Conservation (phyloP, 2,113 vertebrate genomes). For the Girardinichthys multiradiatus region DNA sequence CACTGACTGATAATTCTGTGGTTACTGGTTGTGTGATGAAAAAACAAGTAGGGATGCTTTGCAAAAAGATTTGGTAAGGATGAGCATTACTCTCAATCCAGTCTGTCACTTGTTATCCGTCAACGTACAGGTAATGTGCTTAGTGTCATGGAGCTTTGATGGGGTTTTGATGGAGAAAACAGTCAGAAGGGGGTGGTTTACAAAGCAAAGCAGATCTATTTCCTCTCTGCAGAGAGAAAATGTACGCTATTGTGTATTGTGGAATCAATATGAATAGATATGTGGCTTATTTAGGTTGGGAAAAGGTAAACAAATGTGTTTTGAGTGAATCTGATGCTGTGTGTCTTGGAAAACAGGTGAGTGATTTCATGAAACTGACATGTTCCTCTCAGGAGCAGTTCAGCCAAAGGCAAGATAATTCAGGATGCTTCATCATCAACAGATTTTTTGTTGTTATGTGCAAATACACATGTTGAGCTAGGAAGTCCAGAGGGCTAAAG, state of each 20-base stretch:
- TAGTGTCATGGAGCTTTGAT: slow-evolving; percentile 36
- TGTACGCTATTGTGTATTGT: not conserved
- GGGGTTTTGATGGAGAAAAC: slow-evolving; percentile 40
- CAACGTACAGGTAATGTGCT: slow-evolving; percentile 27
- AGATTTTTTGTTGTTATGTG: not conserved
- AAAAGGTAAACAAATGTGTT: not conserved
- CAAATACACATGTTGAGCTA: not conserved
- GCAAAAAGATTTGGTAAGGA: slow-evolving; percentile 2
- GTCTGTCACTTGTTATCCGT: slow-evolving; percentile 30
- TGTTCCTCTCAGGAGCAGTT: not conserved
- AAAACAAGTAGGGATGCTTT: not conserved
- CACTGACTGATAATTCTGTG: not conserved
- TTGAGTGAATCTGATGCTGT: not conserved
- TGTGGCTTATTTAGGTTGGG: not conserved
- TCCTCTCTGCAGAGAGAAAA: slow-evolving; percentile 19
- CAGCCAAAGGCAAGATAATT: not conserved
- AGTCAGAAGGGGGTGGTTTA: slow-evolving; percentile 35
- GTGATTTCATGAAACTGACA: not conserved
- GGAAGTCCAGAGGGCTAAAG: too few relatives aligned
- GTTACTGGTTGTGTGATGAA: not conserved
- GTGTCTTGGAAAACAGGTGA: not conserved
- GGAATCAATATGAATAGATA: not conserved
- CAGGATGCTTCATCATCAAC: too few relatives aligned
- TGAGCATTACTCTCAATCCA: slow-evolving; percentile 28
- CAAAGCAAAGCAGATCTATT: slow-evolving; percentile 22